Conservation (phyloP, 23 tunicate genomes). For the Ascidia mentula region DNA sequence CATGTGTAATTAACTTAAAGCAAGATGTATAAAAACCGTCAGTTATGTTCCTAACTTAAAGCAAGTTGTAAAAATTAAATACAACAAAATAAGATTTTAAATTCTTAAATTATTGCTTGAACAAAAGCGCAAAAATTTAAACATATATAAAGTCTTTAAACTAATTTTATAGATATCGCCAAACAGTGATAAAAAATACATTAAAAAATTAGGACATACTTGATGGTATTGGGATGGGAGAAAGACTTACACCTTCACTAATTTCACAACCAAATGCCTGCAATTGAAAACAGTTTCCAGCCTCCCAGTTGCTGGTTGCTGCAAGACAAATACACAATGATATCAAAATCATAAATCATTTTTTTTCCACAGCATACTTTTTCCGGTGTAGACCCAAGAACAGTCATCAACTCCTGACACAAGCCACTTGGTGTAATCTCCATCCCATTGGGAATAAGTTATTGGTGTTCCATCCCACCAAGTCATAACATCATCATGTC, state of each 20-base stretch:
- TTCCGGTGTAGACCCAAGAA: constrained; percentile 62
- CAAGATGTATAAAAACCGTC: too few relatives aligned
- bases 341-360: background rate
- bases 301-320: constrained; percentile 61
- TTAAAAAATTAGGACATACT: too few relatives aligned
- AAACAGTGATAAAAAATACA: too few relatives aligned
- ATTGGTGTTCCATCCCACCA: constrained; percentile 54
- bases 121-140: too few relatives aligned
- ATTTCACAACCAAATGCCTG: constrained; percentile 68
- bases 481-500: constrained; percentile 22
- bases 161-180: too few relatives aligned
- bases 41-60: too few relatives aligned
- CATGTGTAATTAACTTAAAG: constrained; percentile 52
- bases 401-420: constrained; percentile 58
- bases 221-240: constrained; percentile 38
- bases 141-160: too few relatives aligned
- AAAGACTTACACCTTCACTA: constrained; percentile 50
- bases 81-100: too few relatives aligned
- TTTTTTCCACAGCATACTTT: constrained; percentile 25
- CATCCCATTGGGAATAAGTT: constrained; percentile 67
- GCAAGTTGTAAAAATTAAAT: too few relatives aligned
- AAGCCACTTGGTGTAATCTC: background rate
- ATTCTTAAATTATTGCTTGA: too few relatives aligned
- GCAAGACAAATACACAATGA: background rate
- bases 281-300: constrained; percentile 42